A percentile compares a stretch with the other conserved stretches of the same genome.
Conservation (phyloP, 2,888 invertebrate species). For the Rutpela maculata region DNA sequence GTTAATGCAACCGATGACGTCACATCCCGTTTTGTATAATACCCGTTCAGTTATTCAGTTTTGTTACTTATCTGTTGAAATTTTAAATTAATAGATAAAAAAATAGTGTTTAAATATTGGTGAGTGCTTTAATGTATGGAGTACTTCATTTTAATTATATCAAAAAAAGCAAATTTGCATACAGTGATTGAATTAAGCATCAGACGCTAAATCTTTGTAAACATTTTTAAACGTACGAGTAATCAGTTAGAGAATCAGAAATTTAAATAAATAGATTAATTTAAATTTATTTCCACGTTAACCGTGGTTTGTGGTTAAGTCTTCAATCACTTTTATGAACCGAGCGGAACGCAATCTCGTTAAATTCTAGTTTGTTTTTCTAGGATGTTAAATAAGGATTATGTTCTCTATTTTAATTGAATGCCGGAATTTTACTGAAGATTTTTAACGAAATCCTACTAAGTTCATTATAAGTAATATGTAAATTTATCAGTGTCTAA, state of each 20-base stretch:
- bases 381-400: slow-evolving; percentile 3
- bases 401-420: neutral
- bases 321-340: neutral
- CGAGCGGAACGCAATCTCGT: neutral
- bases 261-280: neutral
- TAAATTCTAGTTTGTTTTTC: slow-evolving; percentile 2
- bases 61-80: no score
- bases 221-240: no score
- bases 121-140: no score
- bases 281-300: neutral
- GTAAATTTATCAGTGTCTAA: neutral
- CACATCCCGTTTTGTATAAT: no score
- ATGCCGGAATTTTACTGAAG: neutral
- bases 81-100: no score
- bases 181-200: no score
- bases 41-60: no score
- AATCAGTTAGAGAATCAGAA: neutral
- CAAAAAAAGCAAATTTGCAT: no score
- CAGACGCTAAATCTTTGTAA: no score
- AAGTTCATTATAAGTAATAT: neutral
- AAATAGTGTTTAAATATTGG: no score
- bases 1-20: no score
- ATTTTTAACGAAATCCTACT: neutral
- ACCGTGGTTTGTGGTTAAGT: neutral
- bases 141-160: no score